Base-by-base conservation (phyloP, 2,888 invertebrate species). In the Chouioia cunea region DNA sequence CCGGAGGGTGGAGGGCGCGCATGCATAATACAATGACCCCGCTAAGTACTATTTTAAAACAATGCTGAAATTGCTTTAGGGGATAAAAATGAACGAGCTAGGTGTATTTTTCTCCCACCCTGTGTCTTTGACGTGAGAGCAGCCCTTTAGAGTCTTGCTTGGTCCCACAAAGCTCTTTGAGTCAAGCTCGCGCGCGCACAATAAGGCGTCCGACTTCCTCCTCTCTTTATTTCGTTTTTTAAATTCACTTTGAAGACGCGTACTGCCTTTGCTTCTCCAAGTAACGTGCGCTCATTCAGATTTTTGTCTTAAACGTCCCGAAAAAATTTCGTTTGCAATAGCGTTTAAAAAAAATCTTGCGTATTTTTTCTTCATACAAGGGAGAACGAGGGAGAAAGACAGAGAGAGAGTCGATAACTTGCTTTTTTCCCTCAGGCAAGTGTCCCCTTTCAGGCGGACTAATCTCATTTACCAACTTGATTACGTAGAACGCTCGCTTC, bases 31-130 rank as follows among this genome's bases (percentile, higher is more conserved):
- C 85, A 85, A 85, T 85, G 85, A 85, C 85, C 85, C 84, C 83
- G 85, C 83, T 85, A 85, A 85, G 85, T 85, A 85, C 85, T 85
- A 85, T 85, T 85, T 85, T 85, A 85, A 85, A 85, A 85, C 85
- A 85, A 85, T 85, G 85, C 85, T 85, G 83, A 85, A 85, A 85
- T 85, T 85, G 85, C 85, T 85, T 85, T 85, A 85, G 85, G 85
- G 85, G 85, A 85, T 85, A 85, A 85, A 85, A 85, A 85, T 85
- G 85, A 85, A 74, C 70, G 70, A 72, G 84, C 81, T 83, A 83
- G 84, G 84, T 84, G 81, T 85, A 84, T 83, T 85, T 84, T 84
- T 84, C 82, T 83, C 82, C 80, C 81, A 80, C 78, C 80, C 79
- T 36, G 36, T 36, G 36, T 80, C 82, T 83, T 82, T 80, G 81